These are phyloP conservation scores for Noctua janthe DNA, from an alignment of 2,888 invertebrate species.

Conservation along the genomic window DNA sequence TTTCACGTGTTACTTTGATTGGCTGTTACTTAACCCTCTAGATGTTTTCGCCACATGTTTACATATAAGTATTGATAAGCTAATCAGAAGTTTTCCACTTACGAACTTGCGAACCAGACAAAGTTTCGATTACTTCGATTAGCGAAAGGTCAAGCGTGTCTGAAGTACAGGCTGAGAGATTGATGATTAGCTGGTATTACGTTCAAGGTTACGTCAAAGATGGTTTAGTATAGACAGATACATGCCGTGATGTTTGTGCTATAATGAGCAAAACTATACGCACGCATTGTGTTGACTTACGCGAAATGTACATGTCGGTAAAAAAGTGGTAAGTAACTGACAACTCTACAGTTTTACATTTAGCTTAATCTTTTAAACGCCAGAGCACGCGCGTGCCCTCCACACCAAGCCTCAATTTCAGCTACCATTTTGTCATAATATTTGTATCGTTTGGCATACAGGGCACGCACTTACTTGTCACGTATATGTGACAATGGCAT, in stretches of 20 bases:
- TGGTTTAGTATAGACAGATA: slow-evolving; percentile 3
- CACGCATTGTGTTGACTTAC: slow-evolving; percentile 19
- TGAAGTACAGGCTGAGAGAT: slow-evolving; percentile 30
- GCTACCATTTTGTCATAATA: no score
- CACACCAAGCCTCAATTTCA: no score
- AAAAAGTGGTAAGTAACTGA: slow-evolving; percentile 9
- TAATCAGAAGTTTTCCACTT: slow-evolving; percentile 54
- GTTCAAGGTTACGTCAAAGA: slow-evolving; percentile 45
- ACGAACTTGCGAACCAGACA: slow-evolving; percentile 13
- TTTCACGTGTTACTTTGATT: background rate
- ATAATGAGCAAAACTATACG: slow-evolving; percentile 15
- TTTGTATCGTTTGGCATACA: no score
- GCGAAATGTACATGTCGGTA: slow-evolving; percentile 14
- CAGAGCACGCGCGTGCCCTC: no score
- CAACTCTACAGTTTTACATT: no score
- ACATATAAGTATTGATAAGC: slow-evolving; percentile 36
- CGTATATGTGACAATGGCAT: no score
- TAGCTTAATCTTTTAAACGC: no score
- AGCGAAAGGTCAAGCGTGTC: slow-evolving; percentile 46
- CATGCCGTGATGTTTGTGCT: slow-evolving; percentile 18
- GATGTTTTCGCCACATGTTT: slow-evolving; percentile 12
- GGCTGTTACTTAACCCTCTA: slow-evolving; percentile 8
- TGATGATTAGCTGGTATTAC: slow-evolving; percentile 33
- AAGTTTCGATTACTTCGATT: slow-evolving; percentile 52
- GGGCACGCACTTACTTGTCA: no score